A percentile compares a stretch with the other conserved stretches of the same genome.
phyloP scores from a whole-genome alignment of 2,113 vertebrate genomes.

The Piprites chloris region DNA sequence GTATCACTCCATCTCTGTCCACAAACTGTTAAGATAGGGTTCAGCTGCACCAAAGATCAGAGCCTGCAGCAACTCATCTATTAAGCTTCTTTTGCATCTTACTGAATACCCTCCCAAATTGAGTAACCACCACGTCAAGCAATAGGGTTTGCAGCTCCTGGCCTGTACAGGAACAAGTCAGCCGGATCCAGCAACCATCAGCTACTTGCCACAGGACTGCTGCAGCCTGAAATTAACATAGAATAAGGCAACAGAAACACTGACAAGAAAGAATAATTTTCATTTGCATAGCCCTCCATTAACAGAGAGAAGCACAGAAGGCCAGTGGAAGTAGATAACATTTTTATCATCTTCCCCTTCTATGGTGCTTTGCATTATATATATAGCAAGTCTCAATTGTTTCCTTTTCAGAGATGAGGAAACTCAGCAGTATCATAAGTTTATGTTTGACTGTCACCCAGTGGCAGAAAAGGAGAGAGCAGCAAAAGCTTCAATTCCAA shows the following conservation, averaged over 20 bases:
- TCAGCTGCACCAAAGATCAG: background rate
- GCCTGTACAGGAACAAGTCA: background rate
- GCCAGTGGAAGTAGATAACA: background rate
- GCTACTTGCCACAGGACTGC: background rate
- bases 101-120: background rate
- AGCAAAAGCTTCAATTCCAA: background rate
- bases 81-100: background rate
- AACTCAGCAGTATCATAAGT: background rate
- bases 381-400: background rate
- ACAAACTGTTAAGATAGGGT: background rate
- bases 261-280: background rate
- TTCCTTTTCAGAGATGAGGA: background rate
- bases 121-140: background rate
- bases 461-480: constrained; percentile 5
- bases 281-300: background rate
- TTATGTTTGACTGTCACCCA: constrained; percentile 41
- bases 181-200: background rate
- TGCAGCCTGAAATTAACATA: background rate
- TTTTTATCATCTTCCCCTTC: background rate
- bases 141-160: background rate
- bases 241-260: background rate
- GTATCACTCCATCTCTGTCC: background rate
- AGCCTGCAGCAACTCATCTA: background rate
- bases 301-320: background rate
- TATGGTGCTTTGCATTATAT: background rate